Conservation (phyloP, 2,113 vertebrate genomes). For the Forbesichthys papilliferus region DNA sequence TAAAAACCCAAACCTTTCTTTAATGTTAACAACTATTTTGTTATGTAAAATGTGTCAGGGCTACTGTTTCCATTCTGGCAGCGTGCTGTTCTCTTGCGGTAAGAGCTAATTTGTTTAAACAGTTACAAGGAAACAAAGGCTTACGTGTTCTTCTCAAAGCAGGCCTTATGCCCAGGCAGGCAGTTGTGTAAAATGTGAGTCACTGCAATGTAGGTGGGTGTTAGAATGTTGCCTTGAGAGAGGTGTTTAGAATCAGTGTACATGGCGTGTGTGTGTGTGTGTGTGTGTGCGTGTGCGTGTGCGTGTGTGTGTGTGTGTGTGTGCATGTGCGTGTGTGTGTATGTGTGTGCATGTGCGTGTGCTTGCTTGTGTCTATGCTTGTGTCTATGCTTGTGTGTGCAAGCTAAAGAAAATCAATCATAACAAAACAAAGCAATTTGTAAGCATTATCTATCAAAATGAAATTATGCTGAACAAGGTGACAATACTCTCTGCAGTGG, state of each 20-base stretch:
- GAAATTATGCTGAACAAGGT: neutral
- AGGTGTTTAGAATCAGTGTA: neutral
- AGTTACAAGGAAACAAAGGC: no score
- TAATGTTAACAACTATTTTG: constrained; percentile 37
- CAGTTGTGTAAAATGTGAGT: neutral
- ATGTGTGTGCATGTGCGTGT: neutral
- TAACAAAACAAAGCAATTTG: neutral
- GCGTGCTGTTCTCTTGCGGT: neutral
- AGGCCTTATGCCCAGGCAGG: neutral
- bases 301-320: neutral
- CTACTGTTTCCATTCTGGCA: neutral
- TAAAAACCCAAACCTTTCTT: no score
- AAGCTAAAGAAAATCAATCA: neutral
- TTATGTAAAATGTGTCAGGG: constrained; percentile 12
- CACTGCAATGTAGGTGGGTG: neutral
- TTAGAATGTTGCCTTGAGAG: no score
- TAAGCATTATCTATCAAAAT: neutral
- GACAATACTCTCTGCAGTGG: neutral
- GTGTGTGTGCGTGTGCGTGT: constrained; percentile 5
- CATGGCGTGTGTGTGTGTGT: constrained; percentile 11
- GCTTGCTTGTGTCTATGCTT: neutral
- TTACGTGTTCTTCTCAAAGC: constrained; percentile 9
- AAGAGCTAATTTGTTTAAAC: neutral
- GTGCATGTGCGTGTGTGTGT: neutral
- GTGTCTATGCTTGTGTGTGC: constrained; percentile 1